These are phyloP conservation scores for Triplophysa bombifrons DNA, from an alignment of 2,797 vertebrate genomes.

Conservation along the genomic window DNA sequence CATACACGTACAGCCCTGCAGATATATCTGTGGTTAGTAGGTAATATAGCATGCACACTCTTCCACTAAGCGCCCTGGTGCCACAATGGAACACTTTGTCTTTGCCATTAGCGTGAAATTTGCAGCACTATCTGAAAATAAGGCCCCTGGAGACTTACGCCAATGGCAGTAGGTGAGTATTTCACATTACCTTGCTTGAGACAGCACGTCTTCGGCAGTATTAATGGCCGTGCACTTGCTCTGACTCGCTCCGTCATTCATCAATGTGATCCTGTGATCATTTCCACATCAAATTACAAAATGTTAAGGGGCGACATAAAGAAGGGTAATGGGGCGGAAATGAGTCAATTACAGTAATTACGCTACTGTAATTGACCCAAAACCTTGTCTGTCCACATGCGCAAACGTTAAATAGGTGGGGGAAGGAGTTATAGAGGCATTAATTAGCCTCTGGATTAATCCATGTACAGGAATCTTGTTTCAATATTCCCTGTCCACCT, in stretches of 20 bases:
- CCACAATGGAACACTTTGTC: not conserved
- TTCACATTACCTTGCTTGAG: slow-evolving; percentile 52
- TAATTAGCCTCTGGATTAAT: slow-evolving; percentile 68
- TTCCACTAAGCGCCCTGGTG: not conserved
- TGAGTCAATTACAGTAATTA: slow-evolving; percentile 73
- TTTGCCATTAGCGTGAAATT: slow-evolving; percentile 4
- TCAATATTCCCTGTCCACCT: slow-evolving; percentile 44
- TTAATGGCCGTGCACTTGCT: slow-evolving; percentile 64
- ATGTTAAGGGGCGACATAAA: slow-evolving; percentile 68
- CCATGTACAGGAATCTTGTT: slow-evolving; percentile 62
- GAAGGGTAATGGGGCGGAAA: slow-evolving; percentile 73
- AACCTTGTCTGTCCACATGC: slow-evolving; percentile 64
- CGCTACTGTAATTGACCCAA: slow-evolving; percentile 70
- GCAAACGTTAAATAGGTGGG: slow-evolving; percentile 59
- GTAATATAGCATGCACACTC: not conserved
- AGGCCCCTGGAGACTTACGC: not conserved
- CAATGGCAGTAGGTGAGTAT: slow-evolving; percentile 39
- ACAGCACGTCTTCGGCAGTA: slow-evolving; percentile 66
- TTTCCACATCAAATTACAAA: slow-evolving; percentile 70
- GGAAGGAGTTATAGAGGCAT: slow-evolving; percentile 44
- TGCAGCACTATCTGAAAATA: not conserved
- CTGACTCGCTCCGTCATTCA: slow-evolving; percentile 62
- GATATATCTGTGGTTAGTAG: not conserved
- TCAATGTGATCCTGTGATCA: slow-evolving; percentile 54
- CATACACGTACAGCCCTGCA: not conserved